Evolutionary conservation across 2,113 vertebrate genomes (phyloP), one percentile per base, ranked within the genome.

Genomic region (Nerophis lumbriciformis): DNA sequence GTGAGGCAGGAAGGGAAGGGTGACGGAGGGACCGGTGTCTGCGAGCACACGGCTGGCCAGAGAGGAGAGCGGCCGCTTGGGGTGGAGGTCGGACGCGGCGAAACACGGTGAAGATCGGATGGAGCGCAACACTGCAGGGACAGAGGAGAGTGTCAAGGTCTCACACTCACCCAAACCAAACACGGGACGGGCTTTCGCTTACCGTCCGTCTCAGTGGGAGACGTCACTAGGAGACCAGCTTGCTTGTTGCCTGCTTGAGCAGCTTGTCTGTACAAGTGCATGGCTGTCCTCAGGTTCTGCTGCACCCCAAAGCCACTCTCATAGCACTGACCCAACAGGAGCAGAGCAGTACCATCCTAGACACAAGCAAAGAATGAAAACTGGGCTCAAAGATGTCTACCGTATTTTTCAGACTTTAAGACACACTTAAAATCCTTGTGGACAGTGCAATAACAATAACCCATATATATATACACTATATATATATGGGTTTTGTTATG

Each of bases 251-350:
- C 94, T 0, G 87, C 72, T 19, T 73, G 87, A 0, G 92, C 92
- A 0, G 94, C 86, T 67, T 75, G 85, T 68, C 54, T 88, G 74
- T 94, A 96, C 63, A 91, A 91, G 8, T 80, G 74, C 9, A 89
- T 10, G 0, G 95, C 94, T 8, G 85, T 88, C 1, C 54, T 82
- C 66, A 85, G 10, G 75, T 86, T 86, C 78, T 60, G 88, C 51
- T 74, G 82, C 57, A 94, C 93, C 0, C 93, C 94, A 38, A 94
- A 89, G 59, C 93, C 95, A 19, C 77, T 88, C 85, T 95, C 93
- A 52, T 93, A 94, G 81, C 94, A 96, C 76, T 95, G 85, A 8
- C 92, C 94, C 82, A 97, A 75, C 48, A 93, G 88, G 48, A 93
- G 92, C 65, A 89, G 89, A 72, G 94, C 95, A 3, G 88, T 88